These are phyloP conservation scores for Pyrgus malvae DNA, from an alignment of 2,888 invertebrate species.

Conservation along the genomic window DNA sequence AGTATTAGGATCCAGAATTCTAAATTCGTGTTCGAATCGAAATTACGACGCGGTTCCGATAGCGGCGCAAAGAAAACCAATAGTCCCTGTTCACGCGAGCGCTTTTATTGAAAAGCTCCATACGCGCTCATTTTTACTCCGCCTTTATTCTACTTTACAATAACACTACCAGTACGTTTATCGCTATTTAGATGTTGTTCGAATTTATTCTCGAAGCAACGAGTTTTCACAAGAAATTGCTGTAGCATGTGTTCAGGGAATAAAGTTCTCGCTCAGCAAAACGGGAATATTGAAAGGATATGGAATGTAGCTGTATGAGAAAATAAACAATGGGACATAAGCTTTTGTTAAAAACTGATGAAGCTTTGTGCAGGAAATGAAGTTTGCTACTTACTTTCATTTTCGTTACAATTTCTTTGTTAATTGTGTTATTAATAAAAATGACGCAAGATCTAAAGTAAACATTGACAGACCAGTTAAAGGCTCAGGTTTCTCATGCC, in stretches of 20 bases:
- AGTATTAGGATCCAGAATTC: slow-evolving; percentile 3
- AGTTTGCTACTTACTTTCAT: too few relatives aligned
- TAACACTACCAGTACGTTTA: slow-evolving; percentile 46
- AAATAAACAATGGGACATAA: slow-evolving; percentile 15
- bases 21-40: not conserved
- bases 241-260: slow-evolving; percentile 23
- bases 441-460: too few relatives aligned
- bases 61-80: slow-evolving; percentile 62
- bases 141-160: slow-evolving; percentile 51
- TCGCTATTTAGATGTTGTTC: slow-evolving; percentile 44
- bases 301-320: slow-evolving; percentile 1
- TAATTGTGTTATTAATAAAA: too few relatives aligned
- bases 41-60: slow-evolving; percentile 22
- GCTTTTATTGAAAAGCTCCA: slow-evolving; percentile 67
- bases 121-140: slow-evolving; percentile 51
- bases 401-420: too few relatives aligned
- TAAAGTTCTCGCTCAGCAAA: slow-evolving; percentile 17
- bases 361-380: too few relatives aligned
- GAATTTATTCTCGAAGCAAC: slow-evolving; percentile 33
- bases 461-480: too few relatives aligned
- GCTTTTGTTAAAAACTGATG: not conserved
- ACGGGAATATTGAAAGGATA: slow-evolving; percentile 23
- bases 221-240: slow-evolving; percentile 26
- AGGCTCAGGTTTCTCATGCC: too few relatives aligned
- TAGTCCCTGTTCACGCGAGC: slow-evolving; percentile 58